Base-by-base conservation (phyloP, 2,888 invertebrate species). In the Teinopalpus imperialis region DNA sequence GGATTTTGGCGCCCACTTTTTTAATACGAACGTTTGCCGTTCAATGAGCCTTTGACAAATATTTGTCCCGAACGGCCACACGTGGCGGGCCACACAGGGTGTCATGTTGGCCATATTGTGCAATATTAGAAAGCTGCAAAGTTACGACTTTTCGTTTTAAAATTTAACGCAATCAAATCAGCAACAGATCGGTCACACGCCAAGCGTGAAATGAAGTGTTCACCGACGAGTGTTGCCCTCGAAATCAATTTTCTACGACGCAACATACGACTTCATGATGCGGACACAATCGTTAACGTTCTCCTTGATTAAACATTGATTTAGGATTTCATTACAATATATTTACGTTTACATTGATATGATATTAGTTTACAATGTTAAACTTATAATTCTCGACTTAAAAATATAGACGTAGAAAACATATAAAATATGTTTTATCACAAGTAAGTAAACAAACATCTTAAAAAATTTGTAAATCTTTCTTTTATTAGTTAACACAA, bases 11-110 rank as follows among this genome's bases (percentile, higher is more conserved):
- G 77, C 78, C 70, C 69, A 57, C 65, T 80, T 77, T 79, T 77
- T 73, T 61, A 59, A 55, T 67, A 57, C 57, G 45, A 66, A 68
- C 67, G 75, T 79, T 77, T 69, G 74, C 81, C 72, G 69, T 71
- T 81, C 85, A 81, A 75, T 80, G 75, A 78, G 72, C 67, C 76
- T 80, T 82, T 75, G 74, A 74, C 79, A 81, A 86, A 87, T 83
- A 82, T 86, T 81, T 79, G 73, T 68, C 61, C 55, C 63, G 23
- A 56, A 63, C 60, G 73, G 74, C 74, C 76, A 77, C 81, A 81
- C 81, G 76, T 77, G 74, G 78, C 59, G 61, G 80, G 72, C 88
- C 87, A 86, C 87, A 87, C 88, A 88, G 73, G 80, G 69, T 59
- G 86, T 57, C 59, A 53, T 56, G 54, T 61, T 66, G 59, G 54